Evolutionary conservation across 2,888 invertebrate genomes (phyloP).

Genomic region (Acanthosepion pharaonis): DNA sequence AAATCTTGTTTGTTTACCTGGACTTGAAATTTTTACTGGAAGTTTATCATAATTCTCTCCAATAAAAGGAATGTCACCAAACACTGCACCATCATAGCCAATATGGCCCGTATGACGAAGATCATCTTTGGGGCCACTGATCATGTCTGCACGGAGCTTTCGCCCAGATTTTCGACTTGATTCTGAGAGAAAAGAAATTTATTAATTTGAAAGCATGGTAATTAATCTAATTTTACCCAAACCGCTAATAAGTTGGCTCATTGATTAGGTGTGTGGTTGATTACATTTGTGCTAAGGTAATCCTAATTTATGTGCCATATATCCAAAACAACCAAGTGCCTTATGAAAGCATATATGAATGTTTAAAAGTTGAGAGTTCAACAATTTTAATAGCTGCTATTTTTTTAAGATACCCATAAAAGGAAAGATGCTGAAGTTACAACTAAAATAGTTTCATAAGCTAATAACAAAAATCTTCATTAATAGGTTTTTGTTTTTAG

Average conservation of each 20-base stretch:
- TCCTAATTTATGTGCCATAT: background rate
- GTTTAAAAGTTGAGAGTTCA: background rate
- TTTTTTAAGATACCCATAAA: background rate
- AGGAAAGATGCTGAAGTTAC: background rate
- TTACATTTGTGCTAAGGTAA: too few relatives aligned
- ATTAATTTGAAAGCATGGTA: background rate
- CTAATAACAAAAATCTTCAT: background rate
- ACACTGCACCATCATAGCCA: conserved; percentile 96
- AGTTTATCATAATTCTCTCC: conserved; percentile 79
- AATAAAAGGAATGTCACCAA: conserved; percentile 90
- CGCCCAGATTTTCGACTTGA: conserved; percentile 64
- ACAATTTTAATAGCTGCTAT: background rate
- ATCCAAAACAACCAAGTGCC: background rate
- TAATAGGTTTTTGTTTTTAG: too few relatives aligned
- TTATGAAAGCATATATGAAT: background rate
- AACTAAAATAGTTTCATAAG: background rate
- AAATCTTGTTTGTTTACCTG: conserved; percentile 76
- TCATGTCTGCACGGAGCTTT: conserved; percentile 89
- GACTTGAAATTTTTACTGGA: conserved; percentile 90
- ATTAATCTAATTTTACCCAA: background rate
- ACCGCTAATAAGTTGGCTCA: too few relatives aligned
- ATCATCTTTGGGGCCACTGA: conserved; percentile 96
- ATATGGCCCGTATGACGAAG: conserved; percentile 97
- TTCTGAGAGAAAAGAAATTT: conserved; percentile 55
- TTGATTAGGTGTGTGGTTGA: too few relatives aligned